These are phyloP conservation scores for Drosophila fungiperda DNA, from an alignment of 2,888 invertebrate species.

Conservation along the genomic window DNA sequence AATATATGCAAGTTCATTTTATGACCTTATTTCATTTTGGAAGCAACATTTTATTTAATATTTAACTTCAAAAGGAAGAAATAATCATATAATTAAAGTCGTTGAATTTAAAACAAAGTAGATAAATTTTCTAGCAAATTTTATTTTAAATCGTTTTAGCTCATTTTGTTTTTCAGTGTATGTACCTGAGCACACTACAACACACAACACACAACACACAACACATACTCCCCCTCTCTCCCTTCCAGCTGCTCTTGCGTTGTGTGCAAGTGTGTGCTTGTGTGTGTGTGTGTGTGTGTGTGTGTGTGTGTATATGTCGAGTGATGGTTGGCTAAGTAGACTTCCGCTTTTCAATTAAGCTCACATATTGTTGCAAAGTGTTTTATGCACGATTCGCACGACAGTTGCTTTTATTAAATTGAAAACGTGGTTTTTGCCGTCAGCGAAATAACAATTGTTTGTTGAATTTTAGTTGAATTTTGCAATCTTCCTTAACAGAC, in stretches of 20 bases:
- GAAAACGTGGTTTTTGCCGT: slow-evolving; percentile 34
- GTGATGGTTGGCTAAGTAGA: slow-evolving; percentile 70
- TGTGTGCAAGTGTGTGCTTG: slow-evolving; percentile 6
- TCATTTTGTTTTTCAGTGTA: not conserved
- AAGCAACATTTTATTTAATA: not conserved
- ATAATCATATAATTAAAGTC: not conserved
- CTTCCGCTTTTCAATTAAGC: slow-evolving; percentile 81
- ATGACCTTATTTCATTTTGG: not conserved
- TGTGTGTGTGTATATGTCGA: slow-evolving; percentile 28
- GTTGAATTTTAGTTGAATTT: not conserved
- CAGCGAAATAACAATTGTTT: slow-evolving; percentile 10
- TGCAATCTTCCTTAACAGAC: not conserved
- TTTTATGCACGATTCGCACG: slow-evolving; percentile 80
- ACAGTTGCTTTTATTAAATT: slow-evolving; percentile 71
- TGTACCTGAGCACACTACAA: not conserved
- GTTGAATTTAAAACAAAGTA: not conserved
- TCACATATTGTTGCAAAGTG: slow-evolving; percentile 75
- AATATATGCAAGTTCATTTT: not conserved
- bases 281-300: slow-evolving; percentile 16
- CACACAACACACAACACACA: slow-evolving; percentile 11
- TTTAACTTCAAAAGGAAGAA: not conserved
- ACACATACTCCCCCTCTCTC: not conserved
- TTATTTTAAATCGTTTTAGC: not conserved
- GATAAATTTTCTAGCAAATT: not conserved
- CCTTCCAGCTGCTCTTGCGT: not conserved